phyloP scores from a whole-genome alignment of 2,888 invertebrate genomes.

The Omphaloscelis lunosa region DNA sequence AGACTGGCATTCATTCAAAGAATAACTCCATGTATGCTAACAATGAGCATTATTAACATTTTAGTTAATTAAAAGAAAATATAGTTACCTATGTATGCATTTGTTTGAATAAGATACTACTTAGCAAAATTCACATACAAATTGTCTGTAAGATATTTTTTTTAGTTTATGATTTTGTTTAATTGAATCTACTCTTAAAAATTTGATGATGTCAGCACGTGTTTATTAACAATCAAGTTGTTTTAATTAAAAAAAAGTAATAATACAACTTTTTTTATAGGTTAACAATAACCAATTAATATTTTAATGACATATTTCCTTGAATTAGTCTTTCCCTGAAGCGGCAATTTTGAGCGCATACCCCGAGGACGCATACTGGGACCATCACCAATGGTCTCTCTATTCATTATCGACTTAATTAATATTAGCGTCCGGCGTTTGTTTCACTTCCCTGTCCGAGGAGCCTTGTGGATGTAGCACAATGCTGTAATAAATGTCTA shows the following conservation, averaged over 20 bases:
- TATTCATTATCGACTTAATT: constrained; percentile 85
- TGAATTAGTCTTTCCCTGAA: constrained; percentile 36
- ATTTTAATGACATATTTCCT: constrained; percentile 30
- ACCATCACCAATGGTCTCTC: constrained; percentile 69
- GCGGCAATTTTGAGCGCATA: constrained; percentile 30
- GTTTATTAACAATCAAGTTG: not conserved
- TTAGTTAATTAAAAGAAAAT: constrained; percentile 62
- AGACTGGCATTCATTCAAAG: constrained; percentile 55
- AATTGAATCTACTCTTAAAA: constrained; percentile 4
- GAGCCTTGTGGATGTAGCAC: constrained; percentile 83
- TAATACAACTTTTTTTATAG: not conserved
- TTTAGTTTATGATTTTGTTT: not conserved
- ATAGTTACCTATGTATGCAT: constrained; percentile 36
- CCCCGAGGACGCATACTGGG: constrained; percentile 54
- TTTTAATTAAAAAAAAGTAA: not conserved
- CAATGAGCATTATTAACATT: constrained; percentile 67
- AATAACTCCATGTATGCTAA: constrained; percentile 63
- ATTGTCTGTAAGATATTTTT: constrained; percentile 2
- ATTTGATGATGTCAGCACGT: constrained; percentile 15
- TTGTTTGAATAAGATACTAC: constrained; percentile 35
- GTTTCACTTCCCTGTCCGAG: constrained; percentile 85
- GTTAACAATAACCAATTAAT: not conserved
- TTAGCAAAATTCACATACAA: constrained; percentile 31
- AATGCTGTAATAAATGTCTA: constrained; percentile 88
- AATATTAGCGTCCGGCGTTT: constrained; percentile 88